These are phyloP conservation scores for Coracias cyanogaster DNA, from an alignment of 2,797 vertebrate genomes.

Conservation along the genomic window DNA sequence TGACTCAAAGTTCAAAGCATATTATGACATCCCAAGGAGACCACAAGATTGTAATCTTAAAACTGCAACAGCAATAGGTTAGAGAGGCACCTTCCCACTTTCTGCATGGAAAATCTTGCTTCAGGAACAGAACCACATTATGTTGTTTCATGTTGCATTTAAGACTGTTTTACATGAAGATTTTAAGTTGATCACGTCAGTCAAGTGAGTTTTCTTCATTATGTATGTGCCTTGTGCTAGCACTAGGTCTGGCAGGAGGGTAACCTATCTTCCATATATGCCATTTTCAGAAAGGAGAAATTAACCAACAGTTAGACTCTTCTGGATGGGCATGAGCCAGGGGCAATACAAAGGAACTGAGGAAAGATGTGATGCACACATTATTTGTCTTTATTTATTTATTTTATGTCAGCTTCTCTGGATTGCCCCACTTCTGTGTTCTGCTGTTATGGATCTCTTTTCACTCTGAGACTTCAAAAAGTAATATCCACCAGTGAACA, in stretches of 20 bases:
- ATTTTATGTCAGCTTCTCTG: background rate
- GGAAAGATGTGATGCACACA: background rate
- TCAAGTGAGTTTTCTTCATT: background rate
- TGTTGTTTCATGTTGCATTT: background rate
- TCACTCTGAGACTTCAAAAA: background rate
- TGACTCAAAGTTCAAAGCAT: conserved; percentile 62
- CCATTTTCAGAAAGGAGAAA: background rate
- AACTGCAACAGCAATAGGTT: background rate
- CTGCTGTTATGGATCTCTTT: background rate
- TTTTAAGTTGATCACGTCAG: background rate
- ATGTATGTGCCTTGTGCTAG: background rate
- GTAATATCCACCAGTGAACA: background rate
- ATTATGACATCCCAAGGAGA: conserved; percentile 48
- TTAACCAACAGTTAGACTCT: background rate
- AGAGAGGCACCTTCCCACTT: background rate
- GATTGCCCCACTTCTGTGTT: background rate
- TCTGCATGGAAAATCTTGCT: background rate
- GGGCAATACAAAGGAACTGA: background rate
- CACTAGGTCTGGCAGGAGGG: background rate
- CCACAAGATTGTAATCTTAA: conserved; percentile 57
- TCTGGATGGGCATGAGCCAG: background rate
- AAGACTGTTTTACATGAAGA: background rate
- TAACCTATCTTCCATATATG: background rate
- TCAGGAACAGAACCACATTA: background rate
- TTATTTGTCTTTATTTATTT: background rate